A percentile compares a stretch with the other conserved stretches of the same genome.
These are phyloP conservation scores for Ceryle rudis DNA, from an alignment of 2,797 vertebrate species.

Conservation along the genomic window DNA sequence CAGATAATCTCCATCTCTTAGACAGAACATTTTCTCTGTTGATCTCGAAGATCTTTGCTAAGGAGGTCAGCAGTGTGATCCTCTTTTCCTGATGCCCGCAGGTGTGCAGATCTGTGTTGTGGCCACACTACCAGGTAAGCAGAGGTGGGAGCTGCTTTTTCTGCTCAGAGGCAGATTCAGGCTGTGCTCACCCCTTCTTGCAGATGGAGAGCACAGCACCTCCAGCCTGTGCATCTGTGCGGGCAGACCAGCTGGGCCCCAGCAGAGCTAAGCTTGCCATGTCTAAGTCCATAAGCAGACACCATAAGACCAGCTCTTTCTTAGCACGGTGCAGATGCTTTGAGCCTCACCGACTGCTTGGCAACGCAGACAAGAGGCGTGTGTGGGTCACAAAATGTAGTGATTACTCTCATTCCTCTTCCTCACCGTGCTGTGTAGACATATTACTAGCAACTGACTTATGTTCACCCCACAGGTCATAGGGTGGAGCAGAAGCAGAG, in stretches of 20 bases:
- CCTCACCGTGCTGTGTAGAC: background rate
- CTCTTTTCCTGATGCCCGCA: background rate
- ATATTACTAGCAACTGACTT: background rate
- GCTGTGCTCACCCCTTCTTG: background rate
- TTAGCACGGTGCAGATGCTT: conserved; percentile 39
- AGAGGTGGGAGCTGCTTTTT: background rate
- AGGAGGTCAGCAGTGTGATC: conserved; percentile 35
- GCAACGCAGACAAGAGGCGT: background rate
- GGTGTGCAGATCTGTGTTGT: background rate
- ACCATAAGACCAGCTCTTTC: conserved; percentile 52
- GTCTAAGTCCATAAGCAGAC: conserved; percentile 71
- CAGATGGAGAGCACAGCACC: background rate
- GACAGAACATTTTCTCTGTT: conserved; percentile 38
- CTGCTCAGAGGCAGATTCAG: background rate
- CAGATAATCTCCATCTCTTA: conserved; percentile 64
- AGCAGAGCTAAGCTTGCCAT: conserved; percentile 45
- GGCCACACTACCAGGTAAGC: background rate
- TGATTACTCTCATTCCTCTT: background rate
- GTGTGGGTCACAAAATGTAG: background rate
- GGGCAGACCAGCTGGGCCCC: conserved; percentile 41
- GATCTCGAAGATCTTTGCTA: conserved; percentile 53
- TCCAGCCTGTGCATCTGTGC: conserved; percentile 26
- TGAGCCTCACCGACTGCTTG: background rate
- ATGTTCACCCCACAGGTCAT: background rate
- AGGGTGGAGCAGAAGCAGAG: background rate